These are phyloP conservation scores for Acromyrmex echinatior DNA, from an alignment of 1,140 invertebrate genomes.

Conservation along the genomic window DNA sequence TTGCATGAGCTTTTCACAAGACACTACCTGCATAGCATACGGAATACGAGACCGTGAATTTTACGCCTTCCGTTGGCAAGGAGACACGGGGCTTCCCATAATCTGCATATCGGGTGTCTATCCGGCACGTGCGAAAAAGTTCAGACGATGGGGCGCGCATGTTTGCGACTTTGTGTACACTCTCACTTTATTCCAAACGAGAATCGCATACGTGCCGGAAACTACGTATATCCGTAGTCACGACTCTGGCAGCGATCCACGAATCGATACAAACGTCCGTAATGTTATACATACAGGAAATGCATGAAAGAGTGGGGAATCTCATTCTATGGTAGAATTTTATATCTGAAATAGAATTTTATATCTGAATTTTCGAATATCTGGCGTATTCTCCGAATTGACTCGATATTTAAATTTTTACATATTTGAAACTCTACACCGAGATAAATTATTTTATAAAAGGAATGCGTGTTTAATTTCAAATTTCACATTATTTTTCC, in stretches of 20 bases:
- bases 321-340: not conserved
- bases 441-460: slow-evolving; percentile 18
- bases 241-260: slow-evolving; percentile 34
- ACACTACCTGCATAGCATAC: not conserved
- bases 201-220: slow-evolving; percentile 64
- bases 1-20: not conserved
- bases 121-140: slow-evolving; percentile 67
- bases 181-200: slow-evolving; percentile 12
- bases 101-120: slow-evolving; percentile 67
- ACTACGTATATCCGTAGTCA: slow-evolving; percentile 65
- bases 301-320: slow-evolving; percentile 14
- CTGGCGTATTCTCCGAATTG: not conserved
- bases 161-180: slow-evolving; percentile 30
- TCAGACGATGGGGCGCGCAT: slow-evolving; percentile 5
- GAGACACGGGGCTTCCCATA: slow-evolving; percentile 58
- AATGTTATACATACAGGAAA: slow-evolving; percentile 26
- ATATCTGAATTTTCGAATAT: not conserved
- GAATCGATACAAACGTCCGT: slow-evolving; percentile 23
- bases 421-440: not conserved
- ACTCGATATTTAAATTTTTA: not conserved
- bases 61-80: not conserved
- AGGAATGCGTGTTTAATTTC: not conserved
- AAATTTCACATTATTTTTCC: not conserved
- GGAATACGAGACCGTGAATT: slow-evolving; percentile 35
- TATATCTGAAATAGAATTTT: not conserved